Base-by-base conservation (phyloP, 2,888 invertebrate species). In the Glyphotaelius pellucidus region DNA sequence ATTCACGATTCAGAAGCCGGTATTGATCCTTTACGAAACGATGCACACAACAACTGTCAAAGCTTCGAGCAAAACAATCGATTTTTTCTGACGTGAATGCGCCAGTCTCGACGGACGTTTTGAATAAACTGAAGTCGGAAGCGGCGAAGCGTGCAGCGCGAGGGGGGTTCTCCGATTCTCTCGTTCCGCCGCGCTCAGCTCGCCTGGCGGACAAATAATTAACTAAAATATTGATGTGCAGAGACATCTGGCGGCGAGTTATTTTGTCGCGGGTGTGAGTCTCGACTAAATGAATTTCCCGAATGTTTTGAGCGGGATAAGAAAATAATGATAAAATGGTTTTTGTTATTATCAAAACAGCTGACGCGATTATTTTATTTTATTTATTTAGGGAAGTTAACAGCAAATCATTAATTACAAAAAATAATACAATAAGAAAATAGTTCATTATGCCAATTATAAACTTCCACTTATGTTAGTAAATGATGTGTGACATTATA, bases 21-120 rank as follows among this genome's bases (percentile, higher is more conserved):
- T 42, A 42, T 35, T n/a, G 35, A 86, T 86, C 86, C 38, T n/a
- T 86, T 42, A 11, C 14, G 2, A n/a, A 86, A 42, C 38, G 86
- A 86, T 86, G 86, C 86, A 86, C 86, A 86, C 42, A 90, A 67
- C 67, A 67, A 47, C 90, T 90, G 90, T 90, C 90, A 90, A 90
- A 83, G 47, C 52, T 83, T 90, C 79, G 81, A 90, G 47, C 80
- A 90, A 90, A 90, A 90, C 90, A 90, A 90, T 90, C 90, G 90
- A 90, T 90, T 90, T 90, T 90, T 32, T 84, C n/a, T 32, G 47
- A 52, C 35, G 84, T 35, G 30, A 86, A 86, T 42, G 86, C 86
- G 86, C 86, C 42, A 86, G 86, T 42, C 42, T 42, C 35, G 38
- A 14, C 86, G 86, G 30, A 86, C 86, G 86, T 86, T 86, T 86